Base-by-base conservation (phyloP, 2,888 invertebrate species). In the Dioctria linearis region DNA sequence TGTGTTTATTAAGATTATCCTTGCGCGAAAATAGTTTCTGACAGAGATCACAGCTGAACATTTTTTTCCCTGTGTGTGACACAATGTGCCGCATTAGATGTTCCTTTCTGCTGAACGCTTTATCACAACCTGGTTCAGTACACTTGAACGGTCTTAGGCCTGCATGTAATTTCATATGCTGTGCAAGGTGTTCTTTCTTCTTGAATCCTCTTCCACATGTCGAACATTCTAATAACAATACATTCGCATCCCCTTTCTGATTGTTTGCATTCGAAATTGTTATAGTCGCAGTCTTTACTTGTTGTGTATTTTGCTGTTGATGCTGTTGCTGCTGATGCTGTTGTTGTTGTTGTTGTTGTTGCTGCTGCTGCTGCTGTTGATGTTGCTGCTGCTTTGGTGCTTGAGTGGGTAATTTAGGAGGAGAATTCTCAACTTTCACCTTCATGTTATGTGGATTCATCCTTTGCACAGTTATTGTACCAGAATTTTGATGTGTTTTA, bases 71-170 rank as follows among this genome's bases (percentile, higher is more conserved):
- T 0, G 93, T 92, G 84, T 94, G 93, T 3, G 93, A 92, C 0
- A 93, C 91, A 81, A 91, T 90, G 85, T 94, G 94, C 3, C 93
- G 89, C 79, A 93, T 90, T 73, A 94, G 86, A 86, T 94, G 94
- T 85, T 94, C 93, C 83, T 94, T 93, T 3, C 93, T 90, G 85
- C 92, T 92, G 85, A 93, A 94, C 0, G 92, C 91, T 85, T 93
- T 93, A 65, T 91, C 90, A 85, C 94, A 94, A 25, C 85, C 86
- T 0, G 85, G 86, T 57, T 92, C 91, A 0, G 90, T 90, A 83
- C 93, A 94, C 39, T 91, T 91, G 84, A 92, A 94, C 0, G 93
- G 93, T 65, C 94, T 89, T 82, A 93, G 90, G 5, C 93, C 93
- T 0, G 92, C 91, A 84, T 93, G 93, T 2, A 93, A 86, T 85